Evolutionary conservation across 2,797 vertebrate species (phyloP), one percentile per base, ranked within the genome.

Genomic region (Tenualosa ilisha): DNA sequence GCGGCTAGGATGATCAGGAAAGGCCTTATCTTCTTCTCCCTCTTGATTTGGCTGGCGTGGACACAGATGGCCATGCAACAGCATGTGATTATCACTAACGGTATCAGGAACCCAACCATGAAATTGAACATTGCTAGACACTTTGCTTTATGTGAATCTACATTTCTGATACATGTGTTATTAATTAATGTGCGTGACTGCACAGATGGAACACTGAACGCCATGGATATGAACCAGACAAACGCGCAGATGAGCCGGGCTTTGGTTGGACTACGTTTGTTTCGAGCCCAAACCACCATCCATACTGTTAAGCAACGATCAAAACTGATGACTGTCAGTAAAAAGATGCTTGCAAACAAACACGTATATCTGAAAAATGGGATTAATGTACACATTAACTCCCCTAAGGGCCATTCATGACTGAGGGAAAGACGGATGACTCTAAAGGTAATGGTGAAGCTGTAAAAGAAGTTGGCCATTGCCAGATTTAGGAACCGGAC

Each of bases 401-500:
- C 0, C 53, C 93, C 93, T n/a, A 94, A 93, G 0, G 9, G 53
- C 94, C 94, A 94, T 0, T 26, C 0, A 0, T 26, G 0, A 0
- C 6, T 5, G 4, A 65, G 54, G 11, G 82, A 81, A 3, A 20
- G 0, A 49, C 40, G 79, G 0, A 92, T 9, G 0, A 91, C 92
- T 0, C 11, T 3, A 56, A 94, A 84, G 81, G 93, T 54, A 82
- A 94, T 56, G 86, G 93, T 89, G 24, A 86, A 37, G 0, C 83
- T 91, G 22, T 93, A 94, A 82, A 95, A 89, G 86, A 94, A 93
- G 88, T 95, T 94, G 22, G 95, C 93, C 46, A 94, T 17, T 0
- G 93, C 93, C 86, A 95, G 63, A 89, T 95, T 95, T 88, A 95
- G 90, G 89, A 94, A 95, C 93, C 93, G 95, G 3, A 95, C 82